phyloP scores from a whole-genome alignment of 2,113 vertebrate genomes.

The Poeciliopsis turrubarensis region DNA sequence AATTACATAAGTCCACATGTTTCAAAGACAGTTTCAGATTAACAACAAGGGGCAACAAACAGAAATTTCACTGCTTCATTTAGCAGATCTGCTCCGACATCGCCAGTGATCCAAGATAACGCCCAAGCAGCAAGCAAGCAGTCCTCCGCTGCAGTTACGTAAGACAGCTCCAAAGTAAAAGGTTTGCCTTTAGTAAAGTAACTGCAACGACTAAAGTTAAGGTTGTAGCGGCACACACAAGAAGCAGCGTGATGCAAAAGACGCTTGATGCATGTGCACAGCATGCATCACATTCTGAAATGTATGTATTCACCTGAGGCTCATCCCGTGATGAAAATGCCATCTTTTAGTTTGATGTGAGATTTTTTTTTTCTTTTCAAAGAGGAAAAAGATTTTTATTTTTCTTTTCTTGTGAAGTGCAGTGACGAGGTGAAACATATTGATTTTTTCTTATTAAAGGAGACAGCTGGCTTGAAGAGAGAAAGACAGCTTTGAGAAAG shows the following conservation, averaged over 20 bases:
- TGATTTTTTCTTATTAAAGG: conserved; percentile 23
- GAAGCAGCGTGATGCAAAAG: conserved; percentile 40
- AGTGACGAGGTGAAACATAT: conserved; percentile 22
- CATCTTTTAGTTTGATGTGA: conserved; percentile 15
- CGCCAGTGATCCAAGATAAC: conserved; percentile 56
- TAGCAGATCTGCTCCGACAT: conserved; percentile 45
- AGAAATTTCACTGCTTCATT: conserved; percentile 29
- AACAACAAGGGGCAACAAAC: conserved; percentile 12
- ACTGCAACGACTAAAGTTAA: neutral
- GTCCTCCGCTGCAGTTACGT: conserved; percentile 45
- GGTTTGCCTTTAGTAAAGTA: conserved; percentile 33
- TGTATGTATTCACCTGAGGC: conserved; percentile 37
- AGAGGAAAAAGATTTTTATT: neutral
- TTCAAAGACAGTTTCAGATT: neutral
- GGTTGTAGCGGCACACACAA: conserved; percentile 15
- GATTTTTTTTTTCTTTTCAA: neutral
- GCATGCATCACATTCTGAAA: conserved; percentile 5
- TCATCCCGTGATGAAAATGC: conserved; percentile 10
- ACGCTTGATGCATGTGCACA: conserved; percentile 15
- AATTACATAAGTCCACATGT: neutral
- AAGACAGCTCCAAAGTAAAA: conserved; percentile 45
- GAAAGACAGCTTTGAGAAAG: neutral
- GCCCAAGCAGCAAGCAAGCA: conserved; percentile 29
- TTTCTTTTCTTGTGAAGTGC: conserved; percentile 1
- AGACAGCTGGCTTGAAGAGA: conserved; percentile 11